Conservation (phyloP, 2,797 vertebrate genomes). For the Coreius guichenoti region DNA sequence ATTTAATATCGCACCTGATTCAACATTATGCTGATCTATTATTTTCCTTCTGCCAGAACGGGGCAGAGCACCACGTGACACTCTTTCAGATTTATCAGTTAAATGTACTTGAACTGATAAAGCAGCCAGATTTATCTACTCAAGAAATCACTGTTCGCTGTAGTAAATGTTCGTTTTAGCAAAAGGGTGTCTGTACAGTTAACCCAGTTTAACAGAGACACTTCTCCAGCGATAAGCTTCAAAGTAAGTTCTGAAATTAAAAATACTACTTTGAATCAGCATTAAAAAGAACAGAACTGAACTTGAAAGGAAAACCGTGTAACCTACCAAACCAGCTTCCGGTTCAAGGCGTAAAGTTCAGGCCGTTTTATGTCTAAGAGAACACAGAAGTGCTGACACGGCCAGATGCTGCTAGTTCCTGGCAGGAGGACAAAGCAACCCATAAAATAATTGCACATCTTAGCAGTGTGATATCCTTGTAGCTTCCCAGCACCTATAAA, state of each 20-base stretch:
- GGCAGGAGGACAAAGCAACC: constrained; percentile 65
- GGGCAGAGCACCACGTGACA: neutral
- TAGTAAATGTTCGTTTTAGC: constrained; percentile 40
- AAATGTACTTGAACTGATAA: constrained; percentile 50
- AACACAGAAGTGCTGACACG: constrained; percentile 64
- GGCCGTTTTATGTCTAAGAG: constrained; percentile 54
- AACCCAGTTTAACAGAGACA: constrained; percentile 46
- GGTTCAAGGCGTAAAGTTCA: constrained; percentile 44
- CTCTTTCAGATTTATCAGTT: constrained; percentile 42
- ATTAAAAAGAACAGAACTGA: constrained; percentile 53
- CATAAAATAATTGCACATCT: constrained; percentile 66
- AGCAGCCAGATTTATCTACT: constrained; percentile 33
- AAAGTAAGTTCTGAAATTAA: constrained; percentile 48
- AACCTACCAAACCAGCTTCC: constrained; percentile 28
- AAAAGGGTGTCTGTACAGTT: constrained; percentile 27
- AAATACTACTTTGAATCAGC: constrained; percentile 64
- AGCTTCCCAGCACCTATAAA: constrained; percentile 57
- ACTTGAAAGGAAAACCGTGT: constrained; percentile 29
- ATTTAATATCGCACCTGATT: constrained; percentile 37
- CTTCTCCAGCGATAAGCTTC: constrained; percentile 37
- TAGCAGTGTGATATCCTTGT: constrained; percentile 59
- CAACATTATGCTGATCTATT: constrained; percentile 38
- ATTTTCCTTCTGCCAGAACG: constrained; percentile 26
- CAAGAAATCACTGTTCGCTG: constrained; percentile 24
- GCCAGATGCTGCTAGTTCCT: constrained; percentile 59